Evolutionary conservation across 2,888 invertebrate species (phyloP).

Genomic region (Bombyx huttoni): DNA sequence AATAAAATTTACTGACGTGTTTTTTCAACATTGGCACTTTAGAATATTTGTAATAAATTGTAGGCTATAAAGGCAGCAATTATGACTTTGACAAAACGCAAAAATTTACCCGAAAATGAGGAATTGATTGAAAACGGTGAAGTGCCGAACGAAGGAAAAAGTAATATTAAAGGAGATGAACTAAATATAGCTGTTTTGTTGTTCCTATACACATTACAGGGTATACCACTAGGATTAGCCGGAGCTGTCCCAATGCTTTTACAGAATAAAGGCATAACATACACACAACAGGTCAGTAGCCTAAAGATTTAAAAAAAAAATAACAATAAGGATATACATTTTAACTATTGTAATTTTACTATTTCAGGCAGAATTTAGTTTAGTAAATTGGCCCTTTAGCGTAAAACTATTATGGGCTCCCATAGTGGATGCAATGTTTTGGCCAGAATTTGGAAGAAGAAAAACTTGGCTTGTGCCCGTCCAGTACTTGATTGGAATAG

Average conservation of each 20-base stretch:
- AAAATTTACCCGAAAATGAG: slow-evolving; percentile 45
- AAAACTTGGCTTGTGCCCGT: slow-evolving; percentile 97
- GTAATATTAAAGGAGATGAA: slow-evolving; percentile 80
- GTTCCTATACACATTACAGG: slow-evolving; percentile 94
- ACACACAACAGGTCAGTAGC: slow-evolving; percentile 85
- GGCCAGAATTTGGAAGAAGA: slow-evolving; percentile 86
- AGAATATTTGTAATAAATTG: slow-evolving; percentile 13
- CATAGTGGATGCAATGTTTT: slow-evolving; percentile 94
- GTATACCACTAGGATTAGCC: slow-evolving; percentile 94
- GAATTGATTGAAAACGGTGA: slow-evolving; percentile 60
- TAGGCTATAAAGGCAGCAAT: slow-evolving; percentile 43
- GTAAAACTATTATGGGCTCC: slow-evolving; percentile 98
- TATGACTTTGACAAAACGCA: slow-evolving; percentile 58
- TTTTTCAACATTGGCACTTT: slow-evolving; percentile 25
- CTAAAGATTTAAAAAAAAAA: neutral
- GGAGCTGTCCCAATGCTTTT: slow-evolving; percentile 96
- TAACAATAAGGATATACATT: too few relatives aligned
- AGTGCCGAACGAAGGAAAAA: slow-evolving; percentile 23
- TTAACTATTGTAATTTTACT: too few relatives aligned
- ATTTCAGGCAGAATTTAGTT: slow-evolving; percentile 89
- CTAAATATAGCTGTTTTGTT: slow-evolving; percentile 88
- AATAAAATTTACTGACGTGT: slow-evolving; percentile 42
- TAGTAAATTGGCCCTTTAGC: slow-evolving; percentile 93
- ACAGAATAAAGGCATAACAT: slow-evolving; percentile 92
- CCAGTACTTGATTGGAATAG: slow-evolving; percentile 90